These are phyloP conservation scores for Odontomachus brunneus DNA, from an alignment of 1,140 invertebrate genomes.

Conservation along the genomic window DNA sequence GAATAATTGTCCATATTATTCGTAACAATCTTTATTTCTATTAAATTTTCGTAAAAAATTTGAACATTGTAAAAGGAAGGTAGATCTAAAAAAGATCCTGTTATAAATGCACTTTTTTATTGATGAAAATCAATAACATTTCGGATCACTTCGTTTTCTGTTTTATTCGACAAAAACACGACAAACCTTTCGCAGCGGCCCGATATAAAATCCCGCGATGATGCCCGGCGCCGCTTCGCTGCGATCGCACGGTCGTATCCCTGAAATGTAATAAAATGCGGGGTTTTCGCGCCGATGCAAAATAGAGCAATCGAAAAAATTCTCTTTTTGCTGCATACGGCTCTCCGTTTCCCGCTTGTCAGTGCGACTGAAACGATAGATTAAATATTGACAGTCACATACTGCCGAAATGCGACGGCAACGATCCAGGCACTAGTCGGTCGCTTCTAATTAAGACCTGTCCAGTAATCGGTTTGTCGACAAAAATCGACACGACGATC, in stretches of 20 bases:
- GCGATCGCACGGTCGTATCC: neutral
- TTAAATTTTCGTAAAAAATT: too few relatives aligned
- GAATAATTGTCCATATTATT: too few relatives aligned
- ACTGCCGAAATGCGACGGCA: neutral
- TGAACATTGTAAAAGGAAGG: too few relatives aligned
- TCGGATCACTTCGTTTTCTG: too few relatives aligned
- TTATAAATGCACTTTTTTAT: too few relatives aligned
- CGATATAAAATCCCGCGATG: too few relatives aligned
- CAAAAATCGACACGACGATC: conserved; percentile 23
- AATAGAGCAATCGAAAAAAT: conserved; percentile 6
- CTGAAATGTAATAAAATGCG: conserved; percentile 42
- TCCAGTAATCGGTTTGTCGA: conserved; percentile 27
- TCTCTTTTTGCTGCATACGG: conserved; percentile 4
- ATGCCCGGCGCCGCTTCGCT: neutral
- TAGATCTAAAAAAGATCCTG: too few relatives aligned
- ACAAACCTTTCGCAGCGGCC: too few relatives aligned
- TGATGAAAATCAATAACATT: too few relatives aligned
- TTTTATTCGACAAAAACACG: too few relatives aligned
- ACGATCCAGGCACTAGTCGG: neutral
- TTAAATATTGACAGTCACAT: conserved; percentile 38
- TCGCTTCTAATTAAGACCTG: conserved; percentile 41
- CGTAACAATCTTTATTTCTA: too few relatives aligned
- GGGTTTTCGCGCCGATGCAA: conserved; percentile 3
- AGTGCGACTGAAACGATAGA: conserved; percentile 20
- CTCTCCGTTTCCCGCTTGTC: conserved; percentile 32